phyloP scores from a whole-genome alignment of 2,888 invertebrate genomes.

The Ectemnius continuus region DNA sequence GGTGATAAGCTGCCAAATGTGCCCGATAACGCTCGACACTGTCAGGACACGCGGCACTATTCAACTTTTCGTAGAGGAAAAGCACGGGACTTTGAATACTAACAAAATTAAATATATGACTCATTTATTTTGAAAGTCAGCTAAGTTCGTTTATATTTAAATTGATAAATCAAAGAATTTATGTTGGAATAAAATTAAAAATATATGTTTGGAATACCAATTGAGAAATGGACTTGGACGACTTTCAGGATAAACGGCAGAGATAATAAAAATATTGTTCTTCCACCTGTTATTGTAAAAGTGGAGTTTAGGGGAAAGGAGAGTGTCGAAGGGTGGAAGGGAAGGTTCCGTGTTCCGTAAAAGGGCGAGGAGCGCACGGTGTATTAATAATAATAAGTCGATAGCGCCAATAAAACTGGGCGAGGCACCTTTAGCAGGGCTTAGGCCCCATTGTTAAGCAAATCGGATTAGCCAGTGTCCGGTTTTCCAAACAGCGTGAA shows the following conservation, averaged over 20 bases:
- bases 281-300: constrained; percentile 22
- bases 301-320: no score
- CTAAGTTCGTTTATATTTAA: no score
- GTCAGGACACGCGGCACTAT: neutral
- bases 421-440: constrained; percentile 25
- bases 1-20: constrained; percentile 5
- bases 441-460: constrained; percentile 45
- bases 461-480: constrained; percentile 58
- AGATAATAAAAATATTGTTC: neutral
- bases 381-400: constrained; percentile 30
- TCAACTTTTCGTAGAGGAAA: no score
- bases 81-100: neutral
- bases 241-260: no score
- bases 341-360: neutral
- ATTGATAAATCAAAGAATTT: no score
- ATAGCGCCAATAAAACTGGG: constrained; percentile 49
- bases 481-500: constrained; percentile 41
- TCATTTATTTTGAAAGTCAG: no score
- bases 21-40: neutral
- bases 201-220: no score
- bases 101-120: no score
- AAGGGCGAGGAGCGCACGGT: neutral
- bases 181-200: no score
- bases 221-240: no score
- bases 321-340: no score